phyloP scores from a whole-genome alignment of 2,888 invertebrate genomes.

The Mythimna pallens region DNA sequence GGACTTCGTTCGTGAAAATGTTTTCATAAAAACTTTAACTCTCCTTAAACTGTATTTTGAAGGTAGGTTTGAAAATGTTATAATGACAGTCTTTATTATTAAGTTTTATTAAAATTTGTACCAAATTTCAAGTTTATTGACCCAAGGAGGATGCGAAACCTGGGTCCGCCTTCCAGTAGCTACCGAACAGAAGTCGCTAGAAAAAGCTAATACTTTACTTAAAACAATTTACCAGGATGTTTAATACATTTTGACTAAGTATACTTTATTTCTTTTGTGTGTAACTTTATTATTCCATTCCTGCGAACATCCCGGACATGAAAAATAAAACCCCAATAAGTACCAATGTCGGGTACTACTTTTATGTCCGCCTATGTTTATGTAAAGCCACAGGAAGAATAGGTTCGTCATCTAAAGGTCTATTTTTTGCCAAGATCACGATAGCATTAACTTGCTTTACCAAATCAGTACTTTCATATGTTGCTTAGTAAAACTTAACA shows the following conservation, averaged over 20 bases:
- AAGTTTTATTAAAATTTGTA: too few relatives aligned
- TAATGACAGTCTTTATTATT: too few relatives aligned
- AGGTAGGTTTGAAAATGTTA: too few relatives aligned
- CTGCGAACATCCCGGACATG: neutral
- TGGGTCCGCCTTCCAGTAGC: too few relatives aligned
- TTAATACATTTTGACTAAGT: conserved; percentile 3
- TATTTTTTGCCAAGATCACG: neutral
- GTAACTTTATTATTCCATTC: conserved; percentile 22
- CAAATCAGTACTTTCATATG: neutral
- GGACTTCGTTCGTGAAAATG: too few relatives aligned
- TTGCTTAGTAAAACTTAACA: neutral
- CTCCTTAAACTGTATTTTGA: too few relatives aligned
- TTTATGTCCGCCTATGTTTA: conserved; percentile 30
- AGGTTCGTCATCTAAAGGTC: neutral
- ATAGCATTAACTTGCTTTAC: neutral
- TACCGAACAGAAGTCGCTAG: too few relatives aligned
- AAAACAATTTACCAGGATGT: neutral
- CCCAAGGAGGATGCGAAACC: too few relatives aligned
- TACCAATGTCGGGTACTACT: conserved; percentile 23
- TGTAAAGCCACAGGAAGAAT: neutral
- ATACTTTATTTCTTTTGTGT: conserved; percentile 3
- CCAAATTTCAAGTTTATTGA: too few relatives aligned
- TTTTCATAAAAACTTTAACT: too few relatives aligned
- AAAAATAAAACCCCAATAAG: conserved; percentile 40
- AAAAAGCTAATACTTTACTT: too few relatives aligned